Percentiles rank a stretch among this genome's conserved stretches.
Evolutionary conservation across 2,113 vertebrate genomes (phyloP).

Genomic region (Paradisaea rubra): DNA sequence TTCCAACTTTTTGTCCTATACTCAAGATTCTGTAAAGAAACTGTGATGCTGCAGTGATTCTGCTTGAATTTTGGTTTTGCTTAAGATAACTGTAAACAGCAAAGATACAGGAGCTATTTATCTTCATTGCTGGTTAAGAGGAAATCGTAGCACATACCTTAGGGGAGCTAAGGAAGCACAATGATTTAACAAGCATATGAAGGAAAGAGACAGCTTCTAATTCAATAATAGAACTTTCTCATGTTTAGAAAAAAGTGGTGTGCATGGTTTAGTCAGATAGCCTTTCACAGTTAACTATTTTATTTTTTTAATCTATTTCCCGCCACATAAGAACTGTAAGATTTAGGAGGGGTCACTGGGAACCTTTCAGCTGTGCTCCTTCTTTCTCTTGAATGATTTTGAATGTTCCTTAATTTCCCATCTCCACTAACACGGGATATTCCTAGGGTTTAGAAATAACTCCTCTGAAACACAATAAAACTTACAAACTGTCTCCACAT

Average conservation of each 20-base stretch:
- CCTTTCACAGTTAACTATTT: neutral
- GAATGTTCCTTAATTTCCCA: neutral
- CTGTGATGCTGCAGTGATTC: neutral
- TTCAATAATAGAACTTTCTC: constrained; percentile 27
- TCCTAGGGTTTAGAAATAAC: neutral
- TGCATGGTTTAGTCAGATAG: neutral
- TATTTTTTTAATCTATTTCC: neutral
- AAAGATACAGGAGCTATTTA: constrained; percentile 1
- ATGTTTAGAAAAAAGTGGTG: neutral
- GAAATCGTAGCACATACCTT: neutral
- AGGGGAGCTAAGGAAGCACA: constrained; percentile 3
- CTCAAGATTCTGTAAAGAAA: neutral
- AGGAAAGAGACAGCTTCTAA: constrained; percentile 25
- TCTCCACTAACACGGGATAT: neutral
- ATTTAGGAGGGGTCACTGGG: neutral
- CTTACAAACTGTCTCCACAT: neutral
- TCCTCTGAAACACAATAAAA: neutral
- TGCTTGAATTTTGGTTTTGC: constrained; percentile 12
- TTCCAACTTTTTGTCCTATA: neutral
- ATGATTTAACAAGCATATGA: constrained; percentile 8
- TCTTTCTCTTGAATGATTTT: neutral
- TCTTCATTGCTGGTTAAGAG: constrained; percentile 34
- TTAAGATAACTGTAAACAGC: constrained; percentile 32
- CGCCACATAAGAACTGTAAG: neutral
- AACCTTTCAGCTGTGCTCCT: neutral